Percentiles rank a stretch among this genome's conserved stretches.
phyloP scores from a whole-genome alignment of 2,888 invertebrate species.

The Perdita meconis region DNA sequence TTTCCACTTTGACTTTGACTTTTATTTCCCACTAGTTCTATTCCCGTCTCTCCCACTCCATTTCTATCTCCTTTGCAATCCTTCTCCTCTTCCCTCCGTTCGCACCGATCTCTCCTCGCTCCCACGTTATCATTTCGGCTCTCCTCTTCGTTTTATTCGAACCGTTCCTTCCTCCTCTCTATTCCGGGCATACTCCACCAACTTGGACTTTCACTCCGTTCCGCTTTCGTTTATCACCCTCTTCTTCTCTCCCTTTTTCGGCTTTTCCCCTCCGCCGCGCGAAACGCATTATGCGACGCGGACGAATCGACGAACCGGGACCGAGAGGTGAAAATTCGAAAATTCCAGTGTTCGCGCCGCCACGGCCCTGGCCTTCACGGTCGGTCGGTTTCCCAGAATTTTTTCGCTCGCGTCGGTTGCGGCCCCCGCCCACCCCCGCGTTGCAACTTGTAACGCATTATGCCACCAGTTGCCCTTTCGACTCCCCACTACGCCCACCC shows the following conservation, averaged over 20 bases:
- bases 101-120: constrained; percentile 5
- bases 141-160: constrained; percentile 19
- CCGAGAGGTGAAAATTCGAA: constrained; percentile 54
- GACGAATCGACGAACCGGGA: constrained; percentile 9
- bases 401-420: constrained; percentile 36
- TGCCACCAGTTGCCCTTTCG: neutral
- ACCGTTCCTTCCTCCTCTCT: constrained; percentile 11
- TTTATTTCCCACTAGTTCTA: neutral
- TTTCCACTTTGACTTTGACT: constrained; percentile 18
- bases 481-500: neutral
- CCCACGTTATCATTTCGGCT: constrained; percentile 20
- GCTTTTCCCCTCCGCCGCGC: constrained; percentile 5
- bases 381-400: constrained; percentile 60
- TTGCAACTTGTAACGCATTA: constrained; percentile 11
- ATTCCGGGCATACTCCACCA: neutral
- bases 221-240: neutral
- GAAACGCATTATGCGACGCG: neutral
- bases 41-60: constrained; percentile 1
- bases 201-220: neutral
- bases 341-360: constrained; percentile 48
- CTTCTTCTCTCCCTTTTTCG: constrained; percentile 8
- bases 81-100: neutral
- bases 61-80: neutral
- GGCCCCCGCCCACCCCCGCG: constrained; percentile 8
- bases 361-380: constrained; percentile 53